These are phyloP conservation scores for Ceratosolen fusciceps DNA, from an alignment of 1,140 invertebrate genomes.

Conservation along the genomic window DNA sequence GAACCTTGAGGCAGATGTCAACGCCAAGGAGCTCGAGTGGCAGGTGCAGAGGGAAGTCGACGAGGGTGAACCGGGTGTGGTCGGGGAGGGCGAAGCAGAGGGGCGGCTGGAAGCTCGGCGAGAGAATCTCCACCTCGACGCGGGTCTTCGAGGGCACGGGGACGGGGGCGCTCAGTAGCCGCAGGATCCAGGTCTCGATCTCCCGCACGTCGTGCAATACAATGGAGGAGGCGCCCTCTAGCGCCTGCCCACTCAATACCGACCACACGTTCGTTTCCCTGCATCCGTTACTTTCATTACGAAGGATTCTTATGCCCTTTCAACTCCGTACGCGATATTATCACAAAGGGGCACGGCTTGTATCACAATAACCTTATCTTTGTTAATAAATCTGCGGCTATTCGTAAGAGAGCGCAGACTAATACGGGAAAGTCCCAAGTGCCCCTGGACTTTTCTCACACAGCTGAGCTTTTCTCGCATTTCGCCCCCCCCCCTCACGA, in stretches of 20 bases:
- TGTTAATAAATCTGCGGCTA: too few relatives aligned
- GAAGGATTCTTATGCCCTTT: too few relatives aligned
- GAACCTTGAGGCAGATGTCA: conserved; percentile 95
- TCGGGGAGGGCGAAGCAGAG: conserved; percentile 97
- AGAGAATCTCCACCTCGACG: conserved; percentile 94
- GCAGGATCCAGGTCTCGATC: conserved; percentile 98
- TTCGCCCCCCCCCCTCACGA: too few relatives aligned
- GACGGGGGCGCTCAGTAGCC: conserved; percentile 95
- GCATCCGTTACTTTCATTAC: conserved; percentile 40
- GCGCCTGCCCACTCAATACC: conserved; percentile 82
- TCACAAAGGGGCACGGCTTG: too few relatives aligned
- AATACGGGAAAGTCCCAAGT: too few relatives aligned
- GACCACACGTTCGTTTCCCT: conserved; percentile 93
- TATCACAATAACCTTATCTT: too few relatives aligned
- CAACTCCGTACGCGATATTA: too few relatives aligned
- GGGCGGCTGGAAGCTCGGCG: conserved; percentile 87
- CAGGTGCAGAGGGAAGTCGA: conserved; percentile 98
- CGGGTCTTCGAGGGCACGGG: conserved; percentile 97
- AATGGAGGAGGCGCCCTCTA: conserved; percentile 86
- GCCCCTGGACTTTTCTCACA: too few relatives aligned
- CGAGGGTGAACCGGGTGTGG: conserved; percentile 94
- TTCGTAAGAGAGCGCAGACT: too few relatives aligned
- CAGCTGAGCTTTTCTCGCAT: too few relatives aligned
- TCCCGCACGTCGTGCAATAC: conserved; percentile 96
- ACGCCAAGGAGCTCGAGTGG: conserved; percentile 97